A percentile compares a stretch with the other conserved stretches of the same genome.
These are phyloP conservation scores for Scomber scombrus DNA, from an alignment of 2,113 vertebrate genomes.

Conservation along the genomic window DNA sequence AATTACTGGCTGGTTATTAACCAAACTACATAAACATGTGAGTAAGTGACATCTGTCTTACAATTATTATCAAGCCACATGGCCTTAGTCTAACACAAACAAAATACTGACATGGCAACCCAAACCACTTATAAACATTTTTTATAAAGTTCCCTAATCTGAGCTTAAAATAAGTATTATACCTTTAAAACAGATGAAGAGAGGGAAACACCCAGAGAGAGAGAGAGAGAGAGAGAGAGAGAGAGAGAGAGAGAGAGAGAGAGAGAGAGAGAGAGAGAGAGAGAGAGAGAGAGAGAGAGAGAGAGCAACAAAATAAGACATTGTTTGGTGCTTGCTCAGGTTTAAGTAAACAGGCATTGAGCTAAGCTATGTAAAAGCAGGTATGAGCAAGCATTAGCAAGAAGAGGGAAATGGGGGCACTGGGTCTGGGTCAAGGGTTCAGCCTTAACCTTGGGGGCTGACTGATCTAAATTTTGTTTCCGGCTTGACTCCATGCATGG, in stretches of 20 bases:
- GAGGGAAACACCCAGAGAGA: conserved; percentile 7
- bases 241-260: conserved; percentile 6
- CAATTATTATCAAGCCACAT: background rate
- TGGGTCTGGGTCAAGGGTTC: conserved; percentile 77
- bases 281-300: background rate
- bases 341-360: conserved; percentile 22
- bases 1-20: background rate
- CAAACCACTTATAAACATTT: background rate
- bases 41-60: background rate
- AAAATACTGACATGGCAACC: background rate
- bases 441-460: conserved; percentile 62
- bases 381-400: conserved; percentile 35
- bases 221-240: background rate
- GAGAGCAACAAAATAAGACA: background rate
- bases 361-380: conserved; percentile 11
- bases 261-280: background rate
- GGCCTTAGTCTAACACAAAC: background rate
- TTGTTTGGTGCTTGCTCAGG: conserved; percentile 37
- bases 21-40: background rate
- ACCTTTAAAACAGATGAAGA: background rate
- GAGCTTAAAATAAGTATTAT: background rate
- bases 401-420: conserved; percentile 47
- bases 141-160: background rate
- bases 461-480: conserved; percentile 67
- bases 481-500: conserved; percentile 58